A percentile compares a stretch with the other conserved stretches of the same genome.
phyloP scores from a whole-genome alignment of 2,888 invertebrate genomes.

The Vanessa cardui region DNA sequence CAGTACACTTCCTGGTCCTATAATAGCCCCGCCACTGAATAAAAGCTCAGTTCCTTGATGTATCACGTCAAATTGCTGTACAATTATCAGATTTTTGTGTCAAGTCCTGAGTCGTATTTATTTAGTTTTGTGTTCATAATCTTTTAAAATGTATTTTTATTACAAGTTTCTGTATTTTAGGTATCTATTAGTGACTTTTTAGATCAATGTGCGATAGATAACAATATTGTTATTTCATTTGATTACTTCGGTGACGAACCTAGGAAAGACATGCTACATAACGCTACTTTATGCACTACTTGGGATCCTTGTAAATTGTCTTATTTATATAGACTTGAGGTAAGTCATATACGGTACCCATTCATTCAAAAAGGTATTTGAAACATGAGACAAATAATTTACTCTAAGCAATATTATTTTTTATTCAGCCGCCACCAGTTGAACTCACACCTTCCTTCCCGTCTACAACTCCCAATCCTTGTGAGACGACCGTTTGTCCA shows the following conservation, averaged over 20 bases:
- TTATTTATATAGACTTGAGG: constrained; percentile 75
- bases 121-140: not conserved
- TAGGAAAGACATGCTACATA: constrained; percentile 74
- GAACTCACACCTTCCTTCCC: constrained; percentile 70
- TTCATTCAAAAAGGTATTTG: too few relatives aligned
- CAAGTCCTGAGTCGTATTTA: not conserved
- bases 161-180: constrained; percentile 46
- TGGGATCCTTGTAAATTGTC: constrained; percentile 77
- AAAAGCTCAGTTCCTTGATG: too few relatives aligned
- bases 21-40: too few relatives aligned
- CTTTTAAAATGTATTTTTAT: not conserved
- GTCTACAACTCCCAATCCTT: constrained; percentile 66
- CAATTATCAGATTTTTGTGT: not conserved
- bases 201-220: constrained; percentile 69
- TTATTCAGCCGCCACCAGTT: constrained; percentile 64
- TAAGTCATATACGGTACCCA: constrained; percentile 34
- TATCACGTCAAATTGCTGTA: too few relatives aligned
- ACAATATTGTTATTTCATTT: constrained; percentile 73
- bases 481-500: constrained; percentile 69
- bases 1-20: too few relatives aligned
- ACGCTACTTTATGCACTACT: constrained; percentile 69
- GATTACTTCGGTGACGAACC: constrained; percentile 79
- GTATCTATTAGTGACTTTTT: constrained; percentile 63
- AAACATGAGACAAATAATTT: too few relatives aligned
- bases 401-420: not conserved